Conservation (phyloP, 1,140 invertebrate species). For the Camponotus vicinus region DNA sequence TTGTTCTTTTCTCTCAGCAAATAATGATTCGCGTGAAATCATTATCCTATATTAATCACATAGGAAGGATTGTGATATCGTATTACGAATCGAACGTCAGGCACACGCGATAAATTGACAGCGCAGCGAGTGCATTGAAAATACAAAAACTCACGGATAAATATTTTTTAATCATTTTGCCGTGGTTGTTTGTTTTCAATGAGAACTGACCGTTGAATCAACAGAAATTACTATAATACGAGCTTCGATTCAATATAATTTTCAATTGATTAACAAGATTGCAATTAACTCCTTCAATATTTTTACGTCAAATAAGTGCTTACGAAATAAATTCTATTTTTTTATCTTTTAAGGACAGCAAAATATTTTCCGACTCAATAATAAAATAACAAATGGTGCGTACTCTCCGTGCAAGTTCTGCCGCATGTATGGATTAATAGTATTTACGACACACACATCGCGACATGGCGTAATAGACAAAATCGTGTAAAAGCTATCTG, state of each 20-base stretch:
- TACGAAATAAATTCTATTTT: background rate
- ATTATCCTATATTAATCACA: slow-evolving; percentile 27
- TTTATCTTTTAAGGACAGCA: background rate
- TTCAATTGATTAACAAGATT: background rate
- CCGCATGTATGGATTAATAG: slow-evolving; percentile 5
- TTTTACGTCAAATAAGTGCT: background rate
- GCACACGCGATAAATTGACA: background rate
- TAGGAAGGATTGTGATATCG: background rate
- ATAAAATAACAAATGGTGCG: background rate
- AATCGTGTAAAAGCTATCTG: slow-evolving; percentile 21
- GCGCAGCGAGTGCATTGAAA: background rate
- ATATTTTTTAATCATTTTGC: slow-evolving; percentile 13
- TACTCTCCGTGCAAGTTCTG: background rate
- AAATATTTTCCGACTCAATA: slow-evolving; percentile 4
- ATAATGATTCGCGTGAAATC: background rate
- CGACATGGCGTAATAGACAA: background rate
- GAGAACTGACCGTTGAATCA: background rate
- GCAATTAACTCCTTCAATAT: background rate
- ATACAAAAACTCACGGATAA: background rate
- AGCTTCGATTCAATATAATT: background rate
- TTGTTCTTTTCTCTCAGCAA: background rate
- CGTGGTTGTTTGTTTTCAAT: background rate
- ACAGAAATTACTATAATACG: background rate
- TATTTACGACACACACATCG: background rate
- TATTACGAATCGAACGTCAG: background rate